phyloP scores from a whole-genome alignment of 2,113 vertebrate genomes.

The Eublepharis macularius region DNA sequence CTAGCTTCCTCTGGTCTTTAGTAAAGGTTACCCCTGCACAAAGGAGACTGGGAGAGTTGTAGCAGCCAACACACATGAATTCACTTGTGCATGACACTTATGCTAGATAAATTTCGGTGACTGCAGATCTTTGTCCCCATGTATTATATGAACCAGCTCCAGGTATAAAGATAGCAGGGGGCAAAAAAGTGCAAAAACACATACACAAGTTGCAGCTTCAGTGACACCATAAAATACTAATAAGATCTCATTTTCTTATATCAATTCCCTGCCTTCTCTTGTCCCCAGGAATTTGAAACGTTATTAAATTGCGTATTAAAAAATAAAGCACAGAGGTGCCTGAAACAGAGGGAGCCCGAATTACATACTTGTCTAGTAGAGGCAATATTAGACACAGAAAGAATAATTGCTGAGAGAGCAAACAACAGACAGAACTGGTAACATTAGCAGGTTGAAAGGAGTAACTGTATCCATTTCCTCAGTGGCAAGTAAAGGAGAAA shows the following conservation, averaged over 20 bases:
- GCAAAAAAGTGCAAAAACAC: not conserved
- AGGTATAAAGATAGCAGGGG: not conserved
- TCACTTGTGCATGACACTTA: not conserved
- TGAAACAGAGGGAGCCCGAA: constrained; percentile 64
- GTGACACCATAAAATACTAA: not conserved
- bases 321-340: constrained; percentile 46
- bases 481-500: not conserved
- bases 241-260: not conserved
- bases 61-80: not conserved
- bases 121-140: not conserved
- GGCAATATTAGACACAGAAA: constrained; percentile 45
- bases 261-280: not conserved
- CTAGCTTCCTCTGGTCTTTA: not conserved
- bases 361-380: constrained; percentile 61
- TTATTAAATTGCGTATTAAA: constrained; percentile 44
- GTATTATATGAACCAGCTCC: not conserved
- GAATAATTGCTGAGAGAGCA: constrained; percentile 46
- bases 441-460: constrained; percentile 81
- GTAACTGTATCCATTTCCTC: constrained; percentile 53
- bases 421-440: constrained; percentile 66
- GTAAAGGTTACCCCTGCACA: not conserved
- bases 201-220: not conserved
- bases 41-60: not conserved
- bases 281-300: constrained; percentile 54
- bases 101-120: not conserved